A percentile compares a stretch with the other conserved stretches of the same genome.
Conservation (phyloP, 1,140 invertebrate species). For the Ceratosolen fusciceps region DNA sequence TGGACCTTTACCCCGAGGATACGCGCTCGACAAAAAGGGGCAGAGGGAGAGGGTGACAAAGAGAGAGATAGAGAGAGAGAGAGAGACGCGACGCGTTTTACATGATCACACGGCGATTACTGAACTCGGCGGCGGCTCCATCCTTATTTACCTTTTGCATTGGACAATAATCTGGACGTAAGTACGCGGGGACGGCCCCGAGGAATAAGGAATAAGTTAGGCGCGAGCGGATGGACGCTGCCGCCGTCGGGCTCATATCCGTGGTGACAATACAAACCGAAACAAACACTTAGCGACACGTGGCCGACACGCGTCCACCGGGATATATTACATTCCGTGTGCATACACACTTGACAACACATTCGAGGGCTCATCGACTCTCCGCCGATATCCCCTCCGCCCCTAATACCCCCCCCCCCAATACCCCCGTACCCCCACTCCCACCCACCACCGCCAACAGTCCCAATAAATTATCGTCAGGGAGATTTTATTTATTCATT, state of each 20-base stretch:
- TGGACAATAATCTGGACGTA: constrained; percentile 49
- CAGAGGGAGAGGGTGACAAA: not conserved
- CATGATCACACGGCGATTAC: constrained; percentile 36
- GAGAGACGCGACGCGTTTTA: constrained; percentile 29
- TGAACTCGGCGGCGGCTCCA: constrained; percentile 38
- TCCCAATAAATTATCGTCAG: constrained; percentile 39
- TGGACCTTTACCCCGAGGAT: not conserved
- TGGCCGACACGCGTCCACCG: constrained; percentile 66
- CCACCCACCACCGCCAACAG: too few species aligned
- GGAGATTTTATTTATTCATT: constrained; percentile 29
- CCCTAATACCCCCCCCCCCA: too few species aligned
- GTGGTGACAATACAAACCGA: constrained; percentile 73
- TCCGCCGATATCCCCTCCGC: too few species aligned
- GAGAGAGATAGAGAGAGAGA: not conserved
- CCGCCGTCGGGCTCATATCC: constrained; percentile 61
- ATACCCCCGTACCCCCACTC: too few species aligned
- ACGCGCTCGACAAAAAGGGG: constrained; percentile 3
- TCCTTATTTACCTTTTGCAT: constrained; percentile 49
- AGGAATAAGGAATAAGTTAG: constrained; percentile 34
- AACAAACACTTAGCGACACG: constrained; percentile 72
- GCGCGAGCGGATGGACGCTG: constrained; percentile 47
- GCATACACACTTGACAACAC: constrained; percentile 69
- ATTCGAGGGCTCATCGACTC: constrained; percentile 62
- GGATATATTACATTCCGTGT: constrained; percentile 72
- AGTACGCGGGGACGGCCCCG: constrained; percentile 40